These are phyloP conservation scores for Vollenhovia emeryi DNA, from an alignment of 1,140 invertebrate genomes.

Conservation along the genomic window DNA sequence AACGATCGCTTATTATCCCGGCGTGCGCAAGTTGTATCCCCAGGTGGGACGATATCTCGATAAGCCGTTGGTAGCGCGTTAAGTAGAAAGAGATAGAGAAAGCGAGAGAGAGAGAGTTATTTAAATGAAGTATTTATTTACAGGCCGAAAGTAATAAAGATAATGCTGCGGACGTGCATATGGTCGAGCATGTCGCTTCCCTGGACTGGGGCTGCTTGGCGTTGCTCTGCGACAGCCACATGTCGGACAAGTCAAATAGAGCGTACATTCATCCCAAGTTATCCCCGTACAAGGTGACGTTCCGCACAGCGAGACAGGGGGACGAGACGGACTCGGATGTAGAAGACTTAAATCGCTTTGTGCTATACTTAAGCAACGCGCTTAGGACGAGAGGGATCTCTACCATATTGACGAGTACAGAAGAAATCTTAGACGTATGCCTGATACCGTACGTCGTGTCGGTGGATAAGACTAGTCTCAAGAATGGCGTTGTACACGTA, in stretches of 20 bases:
- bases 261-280: slow-evolving; percentile 90
- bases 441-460: slow-evolving; percentile 90
- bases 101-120: slow-evolving; percentile 30
- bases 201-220: slow-evolving; percentile 87
- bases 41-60: slow-evolving; percentile 62
- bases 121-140: slow-evolving; percentile 81
- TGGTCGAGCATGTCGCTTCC: slow-evolving; percentile 86
- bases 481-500: slow-evolving; percentile 90
- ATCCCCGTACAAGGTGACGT: slow-evolving; percentile 90
- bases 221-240: slow-evolving; percentile 88
- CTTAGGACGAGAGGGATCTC: slow-evolving; percentile 79
- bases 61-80: neutral
- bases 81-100: neutral
- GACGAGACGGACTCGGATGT: slow-evolving; percentile 66
- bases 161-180: slow-evolving; percentile 75
- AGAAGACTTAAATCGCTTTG: slow-evolving; percentile 80
- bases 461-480: slow-evolving; percentile 88
- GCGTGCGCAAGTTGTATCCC: slow-evolving; percentile 72
- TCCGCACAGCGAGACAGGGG: slow-evolving; percentile 78
- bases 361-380: slow-evolving; percentile 82
- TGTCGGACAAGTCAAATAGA: slow-evolving; percentile 76
- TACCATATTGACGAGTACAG: slow-evolving; percentile 75
- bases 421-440: slow-evolving; percentile 79
- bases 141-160: slow-evolving; percentile 84
- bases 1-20: slow-evolving; percentile 76